These are phyloP conservation scores for Galbula dea DNA, from an alignment of 2,113 vertebrate genomes.

Conservation along the genomic window DNA sequence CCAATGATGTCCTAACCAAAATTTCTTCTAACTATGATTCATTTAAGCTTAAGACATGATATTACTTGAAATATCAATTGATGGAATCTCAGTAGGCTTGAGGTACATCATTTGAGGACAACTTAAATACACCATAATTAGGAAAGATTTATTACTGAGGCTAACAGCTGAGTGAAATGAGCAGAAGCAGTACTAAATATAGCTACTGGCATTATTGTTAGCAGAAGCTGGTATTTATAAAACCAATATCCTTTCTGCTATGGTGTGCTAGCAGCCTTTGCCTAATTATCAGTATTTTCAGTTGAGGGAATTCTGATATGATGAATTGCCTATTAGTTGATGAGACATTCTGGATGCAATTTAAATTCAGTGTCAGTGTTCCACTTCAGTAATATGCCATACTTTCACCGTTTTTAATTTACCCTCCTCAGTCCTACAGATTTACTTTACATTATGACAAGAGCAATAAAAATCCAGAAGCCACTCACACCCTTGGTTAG, in stretches of 20 bases:
- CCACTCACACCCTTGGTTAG: neutral
- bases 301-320: neutral
- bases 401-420: neutral
- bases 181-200: constrained; percentile 24
- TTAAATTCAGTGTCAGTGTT: constrained; percentile 7
- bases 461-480: neutral
- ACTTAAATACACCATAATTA: neutral
- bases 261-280: neutral
- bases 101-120: neutral
- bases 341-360: neutral
- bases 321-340: constrained; percentile 10
- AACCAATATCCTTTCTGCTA: neutral
- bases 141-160: neutral
- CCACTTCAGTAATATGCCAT: neutral
- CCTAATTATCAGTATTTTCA: constrained; percentile 30
- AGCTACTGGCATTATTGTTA: constrained; percentile 18
- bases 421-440: neutral
- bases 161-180: neutral
- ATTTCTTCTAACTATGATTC: neutral
- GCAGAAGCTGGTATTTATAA: neutral
- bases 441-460: neutral
- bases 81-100: neutral
- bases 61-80: neutral
- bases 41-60: neutral
- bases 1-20: neutral